These are phyloP conservation scores for Carpatolechia fugitivella DNA, from an alignment of 2,888 invertebrate genomes.

Conservation along the genomic window DNA sequence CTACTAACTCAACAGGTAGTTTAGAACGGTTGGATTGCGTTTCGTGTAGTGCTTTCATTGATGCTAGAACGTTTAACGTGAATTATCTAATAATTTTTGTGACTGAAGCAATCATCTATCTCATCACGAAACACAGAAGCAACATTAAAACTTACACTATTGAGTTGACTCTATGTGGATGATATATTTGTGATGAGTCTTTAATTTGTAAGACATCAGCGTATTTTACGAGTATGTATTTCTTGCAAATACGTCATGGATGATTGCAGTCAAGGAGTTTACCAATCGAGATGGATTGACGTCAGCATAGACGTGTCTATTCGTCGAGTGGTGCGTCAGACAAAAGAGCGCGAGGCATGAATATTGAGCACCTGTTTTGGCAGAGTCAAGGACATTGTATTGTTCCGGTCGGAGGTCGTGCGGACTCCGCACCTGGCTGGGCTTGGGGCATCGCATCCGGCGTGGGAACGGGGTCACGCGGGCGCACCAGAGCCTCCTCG, in stretches of 20 bases:
- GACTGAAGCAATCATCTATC: background rate
- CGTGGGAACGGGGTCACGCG: conserved; percentile 76
- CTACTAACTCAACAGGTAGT: conserved; percentile 7
- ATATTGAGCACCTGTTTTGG: conserved; percentile 12
- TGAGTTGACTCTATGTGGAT: background rate
- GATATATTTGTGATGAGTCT: too few species aligned
- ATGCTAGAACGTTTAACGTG: conserved; percentile 6
- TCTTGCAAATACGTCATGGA: too few species aligned
- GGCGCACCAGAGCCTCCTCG: conserved; percentile 57
- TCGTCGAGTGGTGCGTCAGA: background rate
- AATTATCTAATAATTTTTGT: conserved; percentile 2
- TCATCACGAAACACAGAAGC: background rate
- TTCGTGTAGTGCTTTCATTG: conserved; percentile 17
- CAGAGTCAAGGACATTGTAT: conserved; percentile 39
- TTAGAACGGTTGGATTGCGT: conserved; percentile 2
- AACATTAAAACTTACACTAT: background rate
- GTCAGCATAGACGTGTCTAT: background rate
- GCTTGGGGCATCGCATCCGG: conserved; percentile 24
- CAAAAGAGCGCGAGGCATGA: background rate
- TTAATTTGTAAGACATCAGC: too few species aligned
- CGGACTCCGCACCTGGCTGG: conserved; percentile 28
- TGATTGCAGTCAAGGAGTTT: too few species aligned
- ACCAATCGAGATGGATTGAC: conserved; percentile 7
- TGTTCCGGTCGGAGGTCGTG: conserved; percentile 41
- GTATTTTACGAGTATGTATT: too few species aligned